A percentile compares a stretch with the other conserved stretches of the same genome.
phyloP scores from a whole-genome alignment of 2,797 vertebrate genomes.

The Coilia nasus region DNA sequence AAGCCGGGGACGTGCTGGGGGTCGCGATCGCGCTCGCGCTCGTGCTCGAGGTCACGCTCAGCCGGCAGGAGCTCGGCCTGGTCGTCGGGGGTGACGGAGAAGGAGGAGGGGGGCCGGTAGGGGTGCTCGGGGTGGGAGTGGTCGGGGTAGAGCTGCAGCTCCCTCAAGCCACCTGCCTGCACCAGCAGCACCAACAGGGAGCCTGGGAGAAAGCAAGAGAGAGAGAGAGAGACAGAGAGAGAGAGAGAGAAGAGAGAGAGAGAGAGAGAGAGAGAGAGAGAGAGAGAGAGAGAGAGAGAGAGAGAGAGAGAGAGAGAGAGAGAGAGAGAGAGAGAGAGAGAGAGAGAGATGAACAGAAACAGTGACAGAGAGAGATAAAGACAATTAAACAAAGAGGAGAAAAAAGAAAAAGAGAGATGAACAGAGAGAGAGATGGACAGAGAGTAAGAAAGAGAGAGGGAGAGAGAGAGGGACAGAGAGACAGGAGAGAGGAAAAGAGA shows the following conservation, averaged over 20 bases:
- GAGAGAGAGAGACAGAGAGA: neutral
- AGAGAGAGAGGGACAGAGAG: neutral
- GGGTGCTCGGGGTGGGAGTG: neutral
- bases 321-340: neutral
- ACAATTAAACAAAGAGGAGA: constrained; percentile 5
- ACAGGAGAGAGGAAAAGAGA: neutral
- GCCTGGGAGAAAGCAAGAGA: neutral
- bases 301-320: constrained; percentile 15
- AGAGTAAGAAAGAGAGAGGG: neutral
- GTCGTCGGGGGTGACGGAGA: constrained; percentile 51
- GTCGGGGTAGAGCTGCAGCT: neutral
- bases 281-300: constrained; percentile 56
- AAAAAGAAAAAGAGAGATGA: neutral
- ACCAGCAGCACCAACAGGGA: neutral
- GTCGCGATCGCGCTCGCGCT: constrained; percentile 33
- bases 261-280: constrained; percentile 58
- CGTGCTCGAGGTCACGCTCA: neutral
- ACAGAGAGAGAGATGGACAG: neutral
- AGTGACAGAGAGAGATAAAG: constrained; percentile 41
- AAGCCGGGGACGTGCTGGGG: constrained; percentile 51
- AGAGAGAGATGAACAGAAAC: constrained; percentile 49
- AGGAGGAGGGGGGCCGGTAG: constrained; percentile 49
- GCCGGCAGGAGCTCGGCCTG: constrained; percentile 49
- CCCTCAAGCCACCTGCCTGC: neutral
- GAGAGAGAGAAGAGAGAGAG: neutral